These are phyloP conservation scores for Rhinolophus sinicus DNA, from an alignment of 2,113 vertebrate genomes.

Conservation along the genomic window DNA sequence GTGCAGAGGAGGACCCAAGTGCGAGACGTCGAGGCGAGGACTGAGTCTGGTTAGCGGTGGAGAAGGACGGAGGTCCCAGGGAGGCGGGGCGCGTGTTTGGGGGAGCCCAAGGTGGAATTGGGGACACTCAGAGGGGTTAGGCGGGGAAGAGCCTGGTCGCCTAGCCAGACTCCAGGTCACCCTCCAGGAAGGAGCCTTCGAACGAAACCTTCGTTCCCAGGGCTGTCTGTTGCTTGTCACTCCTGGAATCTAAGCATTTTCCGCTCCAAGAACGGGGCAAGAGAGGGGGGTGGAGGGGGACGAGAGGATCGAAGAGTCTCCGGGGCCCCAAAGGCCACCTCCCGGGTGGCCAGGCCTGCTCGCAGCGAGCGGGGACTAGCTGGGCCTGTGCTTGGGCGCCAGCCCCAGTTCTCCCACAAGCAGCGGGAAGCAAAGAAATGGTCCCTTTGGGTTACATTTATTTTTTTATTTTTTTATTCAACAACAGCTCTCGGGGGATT, in stretches of 20 bases:
- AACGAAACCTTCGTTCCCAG: background rate
- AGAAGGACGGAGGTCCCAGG: background rate
- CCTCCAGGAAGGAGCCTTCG: background rate
- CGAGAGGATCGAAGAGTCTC: background rate
- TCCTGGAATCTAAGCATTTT: background rate
- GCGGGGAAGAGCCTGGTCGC: background rate
- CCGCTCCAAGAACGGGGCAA: background rate
- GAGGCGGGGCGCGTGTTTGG: background rate
- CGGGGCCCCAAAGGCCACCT: background rate
- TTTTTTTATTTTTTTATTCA: constrained; percentile 68
- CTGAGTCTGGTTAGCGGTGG: background rate
- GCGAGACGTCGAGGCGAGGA: background rate
- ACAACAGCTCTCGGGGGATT: constrained; percentile 72
- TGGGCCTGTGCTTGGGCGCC: background rate
- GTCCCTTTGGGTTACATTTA: constrained; percentile 81
- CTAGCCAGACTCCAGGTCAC: background rate
- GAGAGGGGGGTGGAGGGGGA: background rate
- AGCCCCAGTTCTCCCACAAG: background rate
- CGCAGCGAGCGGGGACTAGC: background rate
- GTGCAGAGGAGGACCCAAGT: accelerated
- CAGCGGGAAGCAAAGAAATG: constrained; percentile 19
- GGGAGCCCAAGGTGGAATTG: background rate
- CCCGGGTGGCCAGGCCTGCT: background rate
- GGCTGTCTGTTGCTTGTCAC: background rate
- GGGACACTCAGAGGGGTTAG: background rate